phyloP scores from a whole-genome alignment of 2,113 vertebrate genomes.

The Petaurus breviceps region DNA sequence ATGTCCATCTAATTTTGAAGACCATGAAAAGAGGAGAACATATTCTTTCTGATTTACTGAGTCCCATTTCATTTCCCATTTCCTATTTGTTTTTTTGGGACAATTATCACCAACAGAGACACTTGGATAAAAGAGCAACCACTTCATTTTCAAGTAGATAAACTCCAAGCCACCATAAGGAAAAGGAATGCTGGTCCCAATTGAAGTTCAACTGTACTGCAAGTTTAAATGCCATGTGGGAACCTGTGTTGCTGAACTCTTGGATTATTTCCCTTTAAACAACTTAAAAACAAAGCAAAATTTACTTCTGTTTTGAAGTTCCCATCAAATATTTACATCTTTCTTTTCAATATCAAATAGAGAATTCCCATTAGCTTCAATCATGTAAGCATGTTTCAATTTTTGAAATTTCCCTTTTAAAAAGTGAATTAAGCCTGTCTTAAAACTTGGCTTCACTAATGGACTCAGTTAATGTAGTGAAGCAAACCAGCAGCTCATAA shows the following conservation, averaged over 20 bases:
- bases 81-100: not conserved
- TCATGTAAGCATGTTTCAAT: conserved; percentile 63
- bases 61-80: not conserved
- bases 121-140: not conserved
- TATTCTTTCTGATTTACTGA: not conserved
- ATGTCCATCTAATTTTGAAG: not conserved
- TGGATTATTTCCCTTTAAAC: conserved; percentile 15
- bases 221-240: conserved; percentile 14
- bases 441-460: conserved; percentile 76
- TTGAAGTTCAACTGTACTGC: conserved; percentile 32
- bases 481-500: conserved; percentile 66
- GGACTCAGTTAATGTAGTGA: conserved; percentile 75
- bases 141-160: not conserved
- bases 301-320: conserved; percentile 54
- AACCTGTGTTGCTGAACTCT: conserved; percentile 10
- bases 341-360: conserved; percentile 67
- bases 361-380: conserved; percentile 60
- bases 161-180: not conserved
- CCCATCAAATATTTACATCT: conserved; percentile 36
- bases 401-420: conserved; percentile 68
- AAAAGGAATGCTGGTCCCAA: not conserved
- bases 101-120: not conserved
- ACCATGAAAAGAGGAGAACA: not conserved
- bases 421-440: conserved; percentile 75
- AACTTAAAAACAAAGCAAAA: conserved; percentile 52